Base-by-base conservation (phyloP, 2,797 vertebrate genomes). In the Amblyraja radiata region DNA sequence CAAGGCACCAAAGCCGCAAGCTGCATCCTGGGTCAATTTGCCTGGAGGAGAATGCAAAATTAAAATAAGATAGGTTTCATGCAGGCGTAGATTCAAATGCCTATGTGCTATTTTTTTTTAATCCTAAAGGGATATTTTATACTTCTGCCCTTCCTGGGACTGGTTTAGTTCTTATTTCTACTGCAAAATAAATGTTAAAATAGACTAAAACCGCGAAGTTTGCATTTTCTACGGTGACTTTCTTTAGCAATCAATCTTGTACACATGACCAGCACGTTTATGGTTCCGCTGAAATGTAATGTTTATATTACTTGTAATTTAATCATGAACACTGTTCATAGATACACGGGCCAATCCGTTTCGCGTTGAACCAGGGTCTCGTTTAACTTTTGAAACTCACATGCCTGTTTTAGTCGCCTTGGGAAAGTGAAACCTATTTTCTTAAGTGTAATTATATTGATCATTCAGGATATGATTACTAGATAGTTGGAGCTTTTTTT, bases 1-100 rank as follows among this genome's bases (percentile, higher is more conserved):
- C 97, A 99, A 99, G 98, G 98, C 98, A 99, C 98, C 97, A 97
- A 96, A 97, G 97, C 98, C 97, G 97, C 97, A 97, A 97, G 97
- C 97, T 96, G 97, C 96, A 95, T 97, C 97, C 97, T 96, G 95
- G 95, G 96, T 97, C 97, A 98, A 97, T 96, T 96, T 96, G 96
- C 97, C 97, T 97, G 96, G 97, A 97, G 97, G 97, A 97, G 97
- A 97, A 97, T 97, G 97, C 97, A 97, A 96, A 97, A 97, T 97
- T 97, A 97, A 97, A 97, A 95, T 96, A 96, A 97, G 96, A 97
- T 96, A 97, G 97, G 97, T 97, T 96, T 97, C 96, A 94, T 94
- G 95, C 94, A 92, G 95, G 95, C 95, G 94, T 83, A 96, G 95
- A 96, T 94, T 79, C 68, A 94, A 96, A 96, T 93, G 95, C 95